Evolutionary conservation across 2,888 invertebrate species (phyloP), one percentile per base, ranked within the genome.

Genomic region (Lycocerus yunnanus): DNA sequence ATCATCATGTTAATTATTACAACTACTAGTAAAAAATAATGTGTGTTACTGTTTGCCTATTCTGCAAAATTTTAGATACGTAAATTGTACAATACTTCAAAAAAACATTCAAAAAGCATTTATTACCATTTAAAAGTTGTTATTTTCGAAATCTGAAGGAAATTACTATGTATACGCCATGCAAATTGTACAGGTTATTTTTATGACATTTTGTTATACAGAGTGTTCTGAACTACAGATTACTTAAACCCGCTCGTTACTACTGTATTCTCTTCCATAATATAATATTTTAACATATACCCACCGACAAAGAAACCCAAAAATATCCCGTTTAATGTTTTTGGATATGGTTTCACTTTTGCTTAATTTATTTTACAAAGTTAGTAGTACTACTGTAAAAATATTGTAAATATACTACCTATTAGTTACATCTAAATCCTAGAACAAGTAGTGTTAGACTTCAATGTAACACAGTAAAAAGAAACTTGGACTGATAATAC

Each of bases 61-160:
- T 73, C 71, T 76, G 72, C 74, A 76, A 75, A 60, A 21, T 77
- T 78, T 71, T 84, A 87, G 84, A 87, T 87, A 87, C 87, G 87
- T 87, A 87, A 87, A 84, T 84, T 86, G 87, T 87, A 87, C 87
- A 87, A 87, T 87, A 87, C 85, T 84, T 84, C 82, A 81, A 79
- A 77, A 76, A 75, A 72, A 68, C 20, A 58, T 43, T 43, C 43
- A 43, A 43, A 43, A 43, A 43, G 43, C 43, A 43, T 43, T 43
- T 43, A 43, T 43, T 43, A 43, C 43, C 43, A 58, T 58, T 65
- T 63, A 18, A 63, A 16, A 63, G 16, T 63, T 63, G 16, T 63
- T 63, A 63, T 66, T 69, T 77, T 81, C 81, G 79, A 59, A 76
- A 74, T 80, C 80, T 77, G 72, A 71, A 76, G 71, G 71, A 76